Percentiles rank a stretch among this genome's conserved stretches.
Conservation (phyloP, 1,140 invertebrate species). For the Dinothrombium tinctorium region DNA sequence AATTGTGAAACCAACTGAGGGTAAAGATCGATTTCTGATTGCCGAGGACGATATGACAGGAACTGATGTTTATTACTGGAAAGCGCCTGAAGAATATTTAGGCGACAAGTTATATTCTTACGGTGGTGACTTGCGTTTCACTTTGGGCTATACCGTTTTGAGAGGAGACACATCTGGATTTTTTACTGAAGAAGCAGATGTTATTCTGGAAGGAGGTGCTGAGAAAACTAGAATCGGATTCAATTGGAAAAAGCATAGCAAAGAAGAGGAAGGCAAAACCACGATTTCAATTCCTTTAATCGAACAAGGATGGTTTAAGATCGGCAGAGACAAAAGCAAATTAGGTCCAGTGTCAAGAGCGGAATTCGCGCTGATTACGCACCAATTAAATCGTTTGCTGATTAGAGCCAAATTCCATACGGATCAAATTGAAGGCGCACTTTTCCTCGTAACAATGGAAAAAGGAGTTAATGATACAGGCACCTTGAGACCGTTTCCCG, state of each 20-base stretch:
- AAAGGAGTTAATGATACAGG: constrained; percentile 20
- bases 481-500: constrained; percentile 17
- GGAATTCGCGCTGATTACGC: constrained; percentile 61
- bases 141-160: constrained; percentile 53
- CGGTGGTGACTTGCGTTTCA: constrained; percentile 48
- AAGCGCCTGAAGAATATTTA: constrained; percentile 39
- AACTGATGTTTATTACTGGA: constrained; percentile 60
- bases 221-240: constrained; percentile 32
- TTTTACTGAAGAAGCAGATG: constrained; percentile 53
- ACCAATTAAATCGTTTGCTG: constrained; percentile 49
- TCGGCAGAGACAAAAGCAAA: constrained; percentile 22
- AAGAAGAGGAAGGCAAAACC: constrained; percentile 29
- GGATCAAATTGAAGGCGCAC: constrained; percentile 62
- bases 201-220: constrained; percentile 46
- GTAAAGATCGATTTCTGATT: constrained; percentile 18
- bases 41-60: constrained; percentile 33
- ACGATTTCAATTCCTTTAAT: constrained; percentile 34
- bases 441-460: constrained; percentile 25
- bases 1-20: constrained; percentile 16
- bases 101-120: constrained; percentile 42
- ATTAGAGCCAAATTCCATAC: constrained; percentile 76
- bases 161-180: constrained; percentile 65
- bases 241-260: constrained; percentile 29
- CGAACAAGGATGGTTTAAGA: constrained; percentile 48
- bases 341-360: constrained; percentile 34